Conservation (phyloP, 2,888 invertebrate genomes). For the Corythucha ciliata region DNA sequence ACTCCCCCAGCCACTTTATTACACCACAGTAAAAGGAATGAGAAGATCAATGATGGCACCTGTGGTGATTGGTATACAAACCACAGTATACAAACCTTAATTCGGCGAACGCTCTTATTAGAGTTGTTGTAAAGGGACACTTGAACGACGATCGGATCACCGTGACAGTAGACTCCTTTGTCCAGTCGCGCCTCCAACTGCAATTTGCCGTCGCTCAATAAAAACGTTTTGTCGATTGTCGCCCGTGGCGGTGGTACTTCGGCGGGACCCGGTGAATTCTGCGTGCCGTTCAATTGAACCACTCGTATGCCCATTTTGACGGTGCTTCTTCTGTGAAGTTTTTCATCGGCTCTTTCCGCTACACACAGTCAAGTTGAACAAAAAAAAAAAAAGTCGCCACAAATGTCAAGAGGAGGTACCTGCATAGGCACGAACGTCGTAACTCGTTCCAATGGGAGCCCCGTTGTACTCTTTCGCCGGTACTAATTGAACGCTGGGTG, state of each 20-base stretch:
- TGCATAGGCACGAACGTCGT: conserved; percentile 76
- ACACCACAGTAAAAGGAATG: too few species aligned
- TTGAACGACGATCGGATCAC: conserved; percentile 65
- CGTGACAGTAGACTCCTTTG: conserved; percentile 73
- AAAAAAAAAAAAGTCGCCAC: neutral
- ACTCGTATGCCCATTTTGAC: conserved; percentile 81
- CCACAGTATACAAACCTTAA: conserved; percentile 69
- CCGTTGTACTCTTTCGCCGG: conserved; percentile 86
- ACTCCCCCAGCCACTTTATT: too few species aligned
- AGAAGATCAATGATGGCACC: neutral
- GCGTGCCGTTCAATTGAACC: conserved; percentile 50
- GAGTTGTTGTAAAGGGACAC: conserved; percentile 70
- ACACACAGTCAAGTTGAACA: conserved; percentile 38
- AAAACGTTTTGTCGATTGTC: conserved; percentile 69
- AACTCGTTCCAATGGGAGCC: conserved; percentile 83
- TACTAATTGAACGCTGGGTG: conserved; percentile 83
- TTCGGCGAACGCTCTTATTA: conserved; percentile 70
- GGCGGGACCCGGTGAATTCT: conserved; percentile 35
- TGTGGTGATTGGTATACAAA: neutral
- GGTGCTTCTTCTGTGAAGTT: conserved; percentile 65
- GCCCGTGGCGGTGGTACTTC: conserved; percentile 52
- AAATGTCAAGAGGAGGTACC: conserved; percentile 49
- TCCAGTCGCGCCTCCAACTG: conserved; percentile 69
- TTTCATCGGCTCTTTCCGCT: conserved; percentile 79
- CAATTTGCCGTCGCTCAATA: conserved; percentile 69